phyloP scores from a whole-genome alignment of 2,113 vertebrate genomes.

The Neoarius graeffei region DNA sequence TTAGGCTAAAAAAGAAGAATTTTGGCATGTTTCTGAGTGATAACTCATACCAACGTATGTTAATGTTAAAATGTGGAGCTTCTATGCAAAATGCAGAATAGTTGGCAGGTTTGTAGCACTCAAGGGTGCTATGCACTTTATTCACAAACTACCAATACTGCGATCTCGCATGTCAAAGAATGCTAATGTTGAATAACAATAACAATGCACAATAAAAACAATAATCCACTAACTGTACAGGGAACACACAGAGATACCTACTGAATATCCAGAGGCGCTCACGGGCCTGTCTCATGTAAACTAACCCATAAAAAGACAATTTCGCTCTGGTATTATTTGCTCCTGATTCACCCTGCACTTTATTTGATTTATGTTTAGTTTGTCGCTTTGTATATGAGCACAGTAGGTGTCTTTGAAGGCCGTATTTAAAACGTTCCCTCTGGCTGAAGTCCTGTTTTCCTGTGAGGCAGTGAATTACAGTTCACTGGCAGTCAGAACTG shows the following conservation, averaged over 20 bases:
- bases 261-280: too few relatives aligned
- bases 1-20: background rate
- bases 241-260: background rate
- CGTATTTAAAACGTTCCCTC: background rate
- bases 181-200: background rate
- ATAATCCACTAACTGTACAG: background rate
- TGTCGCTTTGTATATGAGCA: background rate
- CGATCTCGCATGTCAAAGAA: background rate
- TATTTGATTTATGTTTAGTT: background rate
- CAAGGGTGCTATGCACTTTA: background rate
- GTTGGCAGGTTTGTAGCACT: background rate
- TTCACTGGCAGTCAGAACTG: constrained; percentile 3
- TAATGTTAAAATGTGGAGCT: background rate
- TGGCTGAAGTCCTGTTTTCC: background rate
- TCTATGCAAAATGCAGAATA: background rate
- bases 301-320: background rate
- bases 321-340: background rate
- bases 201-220: background rate
- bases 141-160: background rate
- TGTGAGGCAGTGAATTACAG: background rate
- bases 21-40: background rate
- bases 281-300: background rate
- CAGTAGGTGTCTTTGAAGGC: constrained; percentile 6
- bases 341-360: background rate
- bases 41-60: background rate